Base-by-base conservation (phyloP, 2,797 vertebrate genomes). In the Stomatorhinus walkeri region DNA sequence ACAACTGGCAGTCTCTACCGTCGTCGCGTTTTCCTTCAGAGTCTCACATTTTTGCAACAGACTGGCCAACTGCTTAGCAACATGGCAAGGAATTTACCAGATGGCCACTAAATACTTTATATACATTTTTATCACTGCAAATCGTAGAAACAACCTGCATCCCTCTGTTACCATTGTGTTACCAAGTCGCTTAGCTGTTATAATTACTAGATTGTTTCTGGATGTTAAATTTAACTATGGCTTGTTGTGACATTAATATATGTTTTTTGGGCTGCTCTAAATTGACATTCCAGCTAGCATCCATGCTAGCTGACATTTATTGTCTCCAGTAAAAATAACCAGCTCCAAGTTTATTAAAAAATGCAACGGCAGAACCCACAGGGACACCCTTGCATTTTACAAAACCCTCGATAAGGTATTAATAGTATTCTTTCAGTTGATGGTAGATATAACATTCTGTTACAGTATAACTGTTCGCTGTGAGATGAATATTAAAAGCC, bases 71-170 rank as follows among this genome's bases (percentile, higher is more conserved):
- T 84, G 81, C 81, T 84, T 28, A 49, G 46, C 43, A 49, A 24
- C 81, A 22, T 84, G 48, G 81, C 81, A 22, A 84, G 81, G 81
- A 43, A 84, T 51, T 84, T 51, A 51, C 81, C 81, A 84, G 81
- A 84, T 84, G 81, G 81, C 81, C 43, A 22, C 46, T 22, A 46
- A 24, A 49, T 46, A 49, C 46, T 85, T 85, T 28, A 49, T 51
- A 49, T 51, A 10, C 4, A 24, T 24, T 51, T 24, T 49, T 14
- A 51, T 46, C 46, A 4, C 9, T 51, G 43, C 10, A 51, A 85
- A 85, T 12, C 48, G 1, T 14, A 24, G 22, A 85, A 85, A 36
- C 16, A 0, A 19, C 24, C 14, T 2, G 32, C 4, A 49, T 19
- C 10, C 3, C 28, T 36, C 28, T 87, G 14, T 52, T 36, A 19